These are phyloP conservation scores for Chouioia cunea DNA, from an alignment of 2,888 invertebrate genomes.

Conservation along the genomic window DNA sequence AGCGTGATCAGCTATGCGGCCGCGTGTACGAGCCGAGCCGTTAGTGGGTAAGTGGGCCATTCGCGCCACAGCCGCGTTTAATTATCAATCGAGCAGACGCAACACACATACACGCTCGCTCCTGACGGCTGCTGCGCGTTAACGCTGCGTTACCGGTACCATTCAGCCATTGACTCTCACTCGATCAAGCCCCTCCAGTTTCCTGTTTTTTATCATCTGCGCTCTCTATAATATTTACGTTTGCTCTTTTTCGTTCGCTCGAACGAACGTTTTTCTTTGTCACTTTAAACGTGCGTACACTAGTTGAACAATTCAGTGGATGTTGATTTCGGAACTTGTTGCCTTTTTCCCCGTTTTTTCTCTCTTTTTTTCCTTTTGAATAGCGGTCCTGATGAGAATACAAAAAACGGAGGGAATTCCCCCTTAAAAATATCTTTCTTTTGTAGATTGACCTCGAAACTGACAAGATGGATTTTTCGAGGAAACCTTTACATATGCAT, in stretches of 20 bases:
- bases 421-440: too few species aligned
- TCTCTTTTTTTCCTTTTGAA: too few species aligned
- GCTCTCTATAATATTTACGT: too few species aligned
- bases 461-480: too few species aligned
- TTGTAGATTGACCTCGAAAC: too few species aligned
- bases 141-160: conserved; percentile 26
- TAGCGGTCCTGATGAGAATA: too few species aligned
- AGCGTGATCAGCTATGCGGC: neutral
- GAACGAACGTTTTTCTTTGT: conserved; percentile 42
- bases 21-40: conserved; percentile 46
- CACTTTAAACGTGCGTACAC: conserved; percentile 40
- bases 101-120: conserved; percentile 43
- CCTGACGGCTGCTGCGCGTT: conserved; percentile 19
- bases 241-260: neutral
- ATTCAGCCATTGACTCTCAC: conserved; percentile 26
- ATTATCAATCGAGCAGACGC: conserved; percentile 56
- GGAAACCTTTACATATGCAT: too few species aligned
- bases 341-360: too few species aligned
- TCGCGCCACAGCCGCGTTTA: conserved; percentile 51
- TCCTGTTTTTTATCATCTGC: neutral
- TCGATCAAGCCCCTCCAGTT: conserved; percentile 34
- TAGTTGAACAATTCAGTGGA: neutral
- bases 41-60: conserved; percentile 68
- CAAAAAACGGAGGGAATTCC: too few species aligned
- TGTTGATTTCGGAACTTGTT: too few species aligned